Evolutionary conservation across 1,140 invertebrate genomes (phyloP).

Genomic region (Melanaphis sacchari): DNA sequence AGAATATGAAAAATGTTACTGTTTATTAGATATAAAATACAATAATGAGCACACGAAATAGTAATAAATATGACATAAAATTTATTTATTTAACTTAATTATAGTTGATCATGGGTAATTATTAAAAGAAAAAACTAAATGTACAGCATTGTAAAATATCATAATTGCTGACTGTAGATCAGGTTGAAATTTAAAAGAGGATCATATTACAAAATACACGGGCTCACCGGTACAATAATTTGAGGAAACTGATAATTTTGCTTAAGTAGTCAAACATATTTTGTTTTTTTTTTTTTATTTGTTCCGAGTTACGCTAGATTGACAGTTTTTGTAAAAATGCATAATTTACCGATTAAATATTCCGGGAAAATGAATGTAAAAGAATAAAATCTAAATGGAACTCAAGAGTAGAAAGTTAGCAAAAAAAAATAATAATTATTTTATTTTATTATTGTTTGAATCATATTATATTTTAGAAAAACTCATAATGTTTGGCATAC

Average conservation of each 20-base stretch:
- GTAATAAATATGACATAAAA: background rate
- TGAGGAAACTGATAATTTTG: constrained; percentile 44
- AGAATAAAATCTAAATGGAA: constrained; percentile 30
- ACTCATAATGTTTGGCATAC: background rate
- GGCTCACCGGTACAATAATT: constrained; percentile 19
- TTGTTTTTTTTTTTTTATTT: constrained; percentile 26
- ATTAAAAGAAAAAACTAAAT: background rate
- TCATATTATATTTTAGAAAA: background rate
- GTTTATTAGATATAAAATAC: background rate
- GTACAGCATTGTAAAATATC: background rate
- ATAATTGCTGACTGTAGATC: constrained; percentile 1
- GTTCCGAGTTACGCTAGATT: constrained; percentile 21
- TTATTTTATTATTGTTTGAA: background rate
- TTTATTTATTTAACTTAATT: background rate
- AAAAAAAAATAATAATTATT: background rate
- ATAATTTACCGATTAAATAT: constrained; percentile 37
- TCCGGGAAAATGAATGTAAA: constrained; percentile 29
- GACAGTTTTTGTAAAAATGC: constrained; percentile 18
- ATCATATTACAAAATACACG: constrained; percentile 36
- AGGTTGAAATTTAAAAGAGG: constrained; percentile 9
- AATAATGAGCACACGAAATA: background rate
- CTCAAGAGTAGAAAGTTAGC: constrained; percentile 5
- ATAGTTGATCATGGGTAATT: background rate
- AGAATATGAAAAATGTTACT: background rate
- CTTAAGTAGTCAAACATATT: background rate